Percentiles rank a stretch among this genome's conserved stretches.
Evolutionary conservation across 2,888 invertebrate genomes (phyloP).

Genomic region (Dendrolimus pini): DNA sequence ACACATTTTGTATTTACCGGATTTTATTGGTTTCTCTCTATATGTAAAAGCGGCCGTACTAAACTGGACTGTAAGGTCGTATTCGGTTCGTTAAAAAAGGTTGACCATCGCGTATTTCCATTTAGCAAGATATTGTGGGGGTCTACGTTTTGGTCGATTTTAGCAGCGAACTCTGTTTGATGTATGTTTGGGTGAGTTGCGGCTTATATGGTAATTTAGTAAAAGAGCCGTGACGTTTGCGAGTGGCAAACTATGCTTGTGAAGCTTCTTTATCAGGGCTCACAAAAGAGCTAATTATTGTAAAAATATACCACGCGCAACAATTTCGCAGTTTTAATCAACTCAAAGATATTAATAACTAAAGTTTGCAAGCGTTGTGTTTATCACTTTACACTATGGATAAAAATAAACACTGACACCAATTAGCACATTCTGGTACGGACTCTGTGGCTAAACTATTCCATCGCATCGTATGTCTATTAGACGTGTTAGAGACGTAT

Average conservation of each 20-base stretch:
- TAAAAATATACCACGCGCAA: constrained; percentile 14
- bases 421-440: constrained; percentile 40
- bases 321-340: constrained; percentile 22
- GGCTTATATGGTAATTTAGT: constrained; percentile 48
- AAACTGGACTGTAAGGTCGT: constrained; percentile 30
- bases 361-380: constrained; percentile 22
- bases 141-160: constrained; percentile 59
- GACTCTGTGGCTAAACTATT: constrained; percentile 27
- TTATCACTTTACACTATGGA: constrained; percentile 28
- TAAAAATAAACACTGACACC: constrained; percentile 51
- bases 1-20: constrained; percentile 44
- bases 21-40: constrained; percentile 27
- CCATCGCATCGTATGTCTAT: constrained; percentile 13
- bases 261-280: constrained; percentile 22
- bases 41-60: constrained; percentile 40
- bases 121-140: constrained; percentile 51
- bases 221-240: constrained; percentile 33
- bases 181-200: constrained; percentile 53
- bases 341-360: constrained; percentile 35
- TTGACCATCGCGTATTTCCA: constrained; percentile 37
- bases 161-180: constrained; percentile 57
- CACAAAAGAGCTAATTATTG: constrained; percentile 7
- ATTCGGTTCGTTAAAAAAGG: constrained; percentile 22
- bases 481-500: constrained; percentile 14
- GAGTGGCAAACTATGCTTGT: constrained; percentile 30